These are phyloP conservation scores for Sebastes elongatus DNA, from an alignment of 2,797 vertebrate species.

Conservation along the genomic window DNA sequence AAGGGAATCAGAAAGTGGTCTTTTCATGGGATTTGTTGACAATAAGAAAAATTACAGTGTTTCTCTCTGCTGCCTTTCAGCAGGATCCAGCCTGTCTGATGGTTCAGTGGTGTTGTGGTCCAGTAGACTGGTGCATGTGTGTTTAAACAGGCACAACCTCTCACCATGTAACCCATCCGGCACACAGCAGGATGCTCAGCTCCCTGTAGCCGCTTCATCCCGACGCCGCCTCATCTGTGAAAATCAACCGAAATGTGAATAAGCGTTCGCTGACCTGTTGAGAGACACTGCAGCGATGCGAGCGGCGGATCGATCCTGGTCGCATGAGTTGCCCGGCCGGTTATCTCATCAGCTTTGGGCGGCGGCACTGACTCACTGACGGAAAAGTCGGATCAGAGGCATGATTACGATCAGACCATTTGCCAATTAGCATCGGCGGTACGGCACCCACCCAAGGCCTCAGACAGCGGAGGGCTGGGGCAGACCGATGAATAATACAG, in stretches of 20 bases:
- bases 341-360: constrained; percentile 41
- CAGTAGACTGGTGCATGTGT: not conserved
- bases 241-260: constrained; percentile 34
- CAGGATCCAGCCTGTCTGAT: not conserved
- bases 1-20: not conserved
- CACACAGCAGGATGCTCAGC: constrained; percentile 11
- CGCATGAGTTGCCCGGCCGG: not conserved
- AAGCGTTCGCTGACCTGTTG: constrained; percentile 20
- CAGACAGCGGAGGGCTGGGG: not conserved
- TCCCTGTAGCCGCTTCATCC: not conserved
- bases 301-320: constrained; percentile 26
- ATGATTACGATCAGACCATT: constrained; percentile 44
- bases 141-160: constrained; percentile 13
- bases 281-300: not conserved
- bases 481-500: constrained; percentile 39
- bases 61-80: not conserved
- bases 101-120: constrained; percentile 18
- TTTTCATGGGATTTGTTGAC: not conserved
- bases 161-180: constrained; percentile 16
- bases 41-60: not conserved
- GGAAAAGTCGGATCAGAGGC: constrained; percentile 35
- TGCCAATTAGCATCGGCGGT: constrained; percentile 52
- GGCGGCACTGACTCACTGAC: constrained; percentile 3
- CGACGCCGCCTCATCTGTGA: constrained; percentile 8
- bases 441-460: constrained; percentile 13